These are phyloP conservation scores for Anniella stebbinsi DNA, from an alignment of 2,797 vertebrate species.

Conservation along the genomic window DNA sequence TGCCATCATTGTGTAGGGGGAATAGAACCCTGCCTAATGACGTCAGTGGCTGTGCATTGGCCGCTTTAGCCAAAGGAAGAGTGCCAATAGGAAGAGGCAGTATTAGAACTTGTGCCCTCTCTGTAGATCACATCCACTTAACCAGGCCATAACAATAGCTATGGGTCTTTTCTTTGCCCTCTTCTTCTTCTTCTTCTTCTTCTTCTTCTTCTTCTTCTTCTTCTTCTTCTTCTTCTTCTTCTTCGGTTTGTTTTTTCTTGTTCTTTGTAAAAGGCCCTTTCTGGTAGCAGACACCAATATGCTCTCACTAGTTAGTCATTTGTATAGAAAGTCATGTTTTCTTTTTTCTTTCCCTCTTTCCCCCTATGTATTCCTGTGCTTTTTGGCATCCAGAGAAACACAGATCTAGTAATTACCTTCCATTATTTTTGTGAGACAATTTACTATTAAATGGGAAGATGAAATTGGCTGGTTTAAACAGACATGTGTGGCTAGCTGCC, in stretches of 20 bases:
- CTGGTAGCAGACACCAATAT: neutral
- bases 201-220: too few relatives aligned
- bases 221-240: neutral
- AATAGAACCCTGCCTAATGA: neutral
- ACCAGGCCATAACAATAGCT: neutral
- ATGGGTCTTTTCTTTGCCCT: slow-evolving; percentile 20
- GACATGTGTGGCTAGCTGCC: neutral
- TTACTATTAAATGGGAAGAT: neutral
- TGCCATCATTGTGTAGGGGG: neutral
- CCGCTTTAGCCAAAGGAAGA: neutral
- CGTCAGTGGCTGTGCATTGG: neutral
- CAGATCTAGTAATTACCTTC: slow-evolving; percentile 26
- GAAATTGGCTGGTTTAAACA: neutral
- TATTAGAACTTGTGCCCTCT: neutral
- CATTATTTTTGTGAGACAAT: slow-evolving; percentile 13
- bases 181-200: too few relatives aligned
- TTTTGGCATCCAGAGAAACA: slow-evolving; percentile 41
- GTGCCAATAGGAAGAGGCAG: neutral
- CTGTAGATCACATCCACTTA: neutral
- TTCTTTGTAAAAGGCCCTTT: neutral
- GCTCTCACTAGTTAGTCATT: neutral
- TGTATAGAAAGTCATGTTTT: slow-evolving; percentile 2
- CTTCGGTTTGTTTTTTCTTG: neutral
- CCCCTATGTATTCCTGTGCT: slow-evolving; percentile 35
- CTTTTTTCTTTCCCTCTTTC: neutral